phyloP scores from a whole-genome alignment of 1,140 invertebrate species.

The Aphaenogaster floridana region DNA sequence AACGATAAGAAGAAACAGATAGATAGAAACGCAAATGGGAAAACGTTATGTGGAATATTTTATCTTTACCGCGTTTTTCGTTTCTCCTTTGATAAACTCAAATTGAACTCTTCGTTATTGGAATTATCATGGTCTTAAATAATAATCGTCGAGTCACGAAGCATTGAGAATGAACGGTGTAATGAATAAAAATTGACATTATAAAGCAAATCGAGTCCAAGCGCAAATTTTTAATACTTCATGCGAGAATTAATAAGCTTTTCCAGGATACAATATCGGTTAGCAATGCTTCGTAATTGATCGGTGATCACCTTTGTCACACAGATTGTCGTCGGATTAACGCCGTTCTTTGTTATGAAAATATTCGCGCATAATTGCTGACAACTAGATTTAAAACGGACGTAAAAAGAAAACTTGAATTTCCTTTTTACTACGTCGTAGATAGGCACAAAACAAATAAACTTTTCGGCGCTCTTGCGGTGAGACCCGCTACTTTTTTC shows the following conservation, averaged over 20 bases:
- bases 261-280: neutral
- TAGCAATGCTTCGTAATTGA: neutral
- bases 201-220: neutral
- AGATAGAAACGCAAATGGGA: neutral
- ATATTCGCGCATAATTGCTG: conserved; percentile 26
- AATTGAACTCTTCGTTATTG: neutral
- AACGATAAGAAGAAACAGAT: neutral
- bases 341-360: conserved; percentile 9
- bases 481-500: conserved; percentile 27
- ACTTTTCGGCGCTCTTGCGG: conserved; percentile 51
- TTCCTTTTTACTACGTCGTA: neutral
- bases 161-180: neutral
- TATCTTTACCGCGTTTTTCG: neutral
- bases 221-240: neutral
- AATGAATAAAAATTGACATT: neutral
- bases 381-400: conserved; percentile 17
- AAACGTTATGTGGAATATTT: neutral
- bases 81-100: neutral
- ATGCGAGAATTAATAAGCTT: neutral
- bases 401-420: conserved; percentile 22
- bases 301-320: conserved; percentile 1
- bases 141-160: neutral
- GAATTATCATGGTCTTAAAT: neutral
- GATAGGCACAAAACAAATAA: conserved; percentile 46
- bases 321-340: neutral